phyloP scores from a whole-genome alignment of 2,113 vertebrate genomes.

The Rhinolophus sinicus region DNA sequence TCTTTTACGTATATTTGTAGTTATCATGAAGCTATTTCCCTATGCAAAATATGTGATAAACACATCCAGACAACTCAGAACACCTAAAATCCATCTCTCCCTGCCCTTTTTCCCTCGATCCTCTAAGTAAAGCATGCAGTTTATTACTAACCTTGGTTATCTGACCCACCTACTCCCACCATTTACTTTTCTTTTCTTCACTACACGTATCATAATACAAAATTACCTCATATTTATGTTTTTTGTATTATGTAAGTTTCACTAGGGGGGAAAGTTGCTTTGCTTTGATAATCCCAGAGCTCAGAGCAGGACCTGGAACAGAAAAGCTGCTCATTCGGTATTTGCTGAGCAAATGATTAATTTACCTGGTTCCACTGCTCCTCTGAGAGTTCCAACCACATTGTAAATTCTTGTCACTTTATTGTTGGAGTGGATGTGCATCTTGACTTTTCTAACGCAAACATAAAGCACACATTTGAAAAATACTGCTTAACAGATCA shows the following conservation, averaged over 20 bases:
- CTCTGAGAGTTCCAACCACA: constrained; percentile 93
- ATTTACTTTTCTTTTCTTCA: background rate
- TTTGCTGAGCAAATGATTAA: background rate
- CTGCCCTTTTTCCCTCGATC: background rate
- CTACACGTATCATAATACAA: background rate
- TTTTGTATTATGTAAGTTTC: background rate
- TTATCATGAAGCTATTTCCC: background rate
- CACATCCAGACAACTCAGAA: background rate
- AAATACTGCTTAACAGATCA: background rate
- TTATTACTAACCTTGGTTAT: background rate
- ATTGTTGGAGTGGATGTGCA: constrained; percentile 91
- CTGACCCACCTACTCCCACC: rapidly evolving
- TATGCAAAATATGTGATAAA: background rate
- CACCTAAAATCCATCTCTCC: background rate
- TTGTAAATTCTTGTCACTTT: constrained; percentile 95
- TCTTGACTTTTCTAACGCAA: constrained; percentile 90
- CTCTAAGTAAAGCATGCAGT: background rate
- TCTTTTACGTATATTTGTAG: background rate
- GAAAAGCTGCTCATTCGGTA: background rate
- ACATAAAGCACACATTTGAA: constrained; percentile 10
- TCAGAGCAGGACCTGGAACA: background rate
- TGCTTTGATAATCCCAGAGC: background rate
- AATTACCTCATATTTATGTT: background rate
- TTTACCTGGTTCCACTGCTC: constrained; percentile 93
- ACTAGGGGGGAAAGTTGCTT: background rate